Evolutionary conservation across 2,797 vertebrate genomes (phyloP), one percentile per base, ranked within the genome.

Genomic region (Lacerta bilineata): DNA sequence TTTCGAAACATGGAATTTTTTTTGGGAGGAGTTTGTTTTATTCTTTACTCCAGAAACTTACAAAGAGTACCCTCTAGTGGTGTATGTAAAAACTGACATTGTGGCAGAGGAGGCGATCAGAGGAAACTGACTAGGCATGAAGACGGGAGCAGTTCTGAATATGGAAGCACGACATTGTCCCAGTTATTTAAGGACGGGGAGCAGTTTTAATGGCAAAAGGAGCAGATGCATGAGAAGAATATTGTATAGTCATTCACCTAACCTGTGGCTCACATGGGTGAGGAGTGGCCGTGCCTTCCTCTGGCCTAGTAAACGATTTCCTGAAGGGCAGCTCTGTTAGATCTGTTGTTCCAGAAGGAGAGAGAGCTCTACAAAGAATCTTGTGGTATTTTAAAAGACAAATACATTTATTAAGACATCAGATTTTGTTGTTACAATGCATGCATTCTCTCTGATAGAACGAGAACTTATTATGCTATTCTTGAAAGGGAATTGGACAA

Each of bases 41-140:
- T 59, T 86, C 0, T 13, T 2, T 75, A 46, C 9, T 80, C 75
- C 46, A 90, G 50, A 91, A 88, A 13, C 76, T 85, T 95, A 91
- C 93, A 4, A 85, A 82, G 82, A 46, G 87, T 87, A 59, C 95
- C 3, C 94, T 95, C 95, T 94, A 89, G 93, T 94, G 95, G 91
- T 64, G 36, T 61, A 88, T 46, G 0, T 3, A 1, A 43, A 88
- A 64, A 86, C 4, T 0, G 36, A 83, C 10, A 5, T 0, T 2
- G 33, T 2, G 83, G 23, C 9, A 15, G 23, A 23, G n/a, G 46
- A 10, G 18, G 17, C 29, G 23, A 75, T 33, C 15, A 33, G 50
- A 23, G 33, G 78, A 36, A 81, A 82, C 33, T 43, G 15, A 25
- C 39, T 43, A 61, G 13, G 18, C 5, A 39, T 55, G 36, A 27